Conservation (phyloP, 2,113 vertebrate species). For the Podilymbus podiceps region DNA sequence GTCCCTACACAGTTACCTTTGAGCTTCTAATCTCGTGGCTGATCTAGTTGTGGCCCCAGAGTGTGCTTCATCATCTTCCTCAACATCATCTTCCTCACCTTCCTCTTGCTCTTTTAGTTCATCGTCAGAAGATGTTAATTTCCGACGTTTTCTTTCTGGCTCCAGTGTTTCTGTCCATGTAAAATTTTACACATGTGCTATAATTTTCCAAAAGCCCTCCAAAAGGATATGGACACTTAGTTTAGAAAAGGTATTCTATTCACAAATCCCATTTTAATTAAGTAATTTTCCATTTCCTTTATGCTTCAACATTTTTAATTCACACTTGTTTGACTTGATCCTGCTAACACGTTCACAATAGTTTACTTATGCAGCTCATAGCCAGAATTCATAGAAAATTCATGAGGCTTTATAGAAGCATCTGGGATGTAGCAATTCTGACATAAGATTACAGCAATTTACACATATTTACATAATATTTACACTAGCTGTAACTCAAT, state of each 20-base stretch:
- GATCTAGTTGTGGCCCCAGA: slow-evolving; percentile 85
- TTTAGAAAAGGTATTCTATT: slow-evolving; percentile 39
- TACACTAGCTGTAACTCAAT: slow-evolving; percentile 54
- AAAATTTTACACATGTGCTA: slow-evolving; percentile 58
- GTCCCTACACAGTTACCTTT: slow-evolving; percentile 77
- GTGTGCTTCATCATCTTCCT: slow-evolving; percentile 68
- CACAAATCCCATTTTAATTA: slow-evolving; percentile 44
- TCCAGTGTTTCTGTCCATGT: slow-evolving; percentile 59
- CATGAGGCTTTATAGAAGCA: slow-evolving; percentile 61
- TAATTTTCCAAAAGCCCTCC: slow-evolving; percentile 48
- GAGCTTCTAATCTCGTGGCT: slow-evolving; percentile 87
- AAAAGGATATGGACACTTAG: slow-evolving; percentile 8
- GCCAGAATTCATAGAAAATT: slow-evolving; percentile 68
- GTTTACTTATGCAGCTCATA: slow-evolving; percentile 74
- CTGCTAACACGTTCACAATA: slow-evolving; percentile 68
- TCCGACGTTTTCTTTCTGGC: slow-evolving; percentile 82
- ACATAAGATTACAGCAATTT: slow-evolving; percentile 74
- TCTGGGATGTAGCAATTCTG: slow-evolving; percentile 76
- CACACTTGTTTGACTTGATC: slow-evolving; percentile 76
- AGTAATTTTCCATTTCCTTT: slow-evolving; percentile 73
- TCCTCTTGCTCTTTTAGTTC: slow-evolving; percentile 77
- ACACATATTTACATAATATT: slow-evolving; percentile 71
- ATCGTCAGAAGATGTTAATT: slow-evolving; percentile 58
- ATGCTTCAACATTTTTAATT: slow-evolving; percentile 56
- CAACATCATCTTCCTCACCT: slow-evolving; percentile 75